phyloP scores from a whole-genome alignment of 2,888 invertebrate species.

The Axea sp. region DNA sequence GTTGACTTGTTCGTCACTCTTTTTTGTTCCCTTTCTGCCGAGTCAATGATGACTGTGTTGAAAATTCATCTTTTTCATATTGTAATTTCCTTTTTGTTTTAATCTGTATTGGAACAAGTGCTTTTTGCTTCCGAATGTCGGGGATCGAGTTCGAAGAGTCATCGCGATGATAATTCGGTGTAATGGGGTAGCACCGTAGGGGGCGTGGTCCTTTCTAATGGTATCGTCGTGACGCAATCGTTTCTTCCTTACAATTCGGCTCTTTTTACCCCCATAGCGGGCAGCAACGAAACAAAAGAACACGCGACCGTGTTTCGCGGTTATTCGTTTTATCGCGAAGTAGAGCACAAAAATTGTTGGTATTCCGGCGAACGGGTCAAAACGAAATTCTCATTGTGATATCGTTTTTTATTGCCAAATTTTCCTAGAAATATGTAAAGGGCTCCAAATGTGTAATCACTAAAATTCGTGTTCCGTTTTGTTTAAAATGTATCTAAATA shows the following conservation, averaged over 20 bases:
- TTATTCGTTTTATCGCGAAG: conserved; percentile 40
- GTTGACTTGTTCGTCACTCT: conserved; percentile 10
- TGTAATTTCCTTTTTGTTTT: conserved; percentile 37
- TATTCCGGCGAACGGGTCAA: neutral
- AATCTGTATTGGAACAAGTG: conserved; percentile 49
- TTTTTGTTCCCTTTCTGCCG: conserved; percentile 15
- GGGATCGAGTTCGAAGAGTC: conserved; percentile 60
- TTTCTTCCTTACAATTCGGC: conserved; percentile 68
- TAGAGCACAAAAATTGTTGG: conserved; percentile 32
- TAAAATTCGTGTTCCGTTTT: too few species aligned
- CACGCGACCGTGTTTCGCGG: conserved; percentile 66
- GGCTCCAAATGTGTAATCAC: too few species aligned
- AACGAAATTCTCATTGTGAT: neutral
- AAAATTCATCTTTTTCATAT: conserved; percentile 14
- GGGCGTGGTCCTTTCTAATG: conserved; percentile 75
- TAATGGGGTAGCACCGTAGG: conserved; percentile 75
- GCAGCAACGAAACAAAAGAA: conserved; percentile 67
- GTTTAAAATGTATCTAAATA: too few species aligned
- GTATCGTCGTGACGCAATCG: conserved; percentile 77
- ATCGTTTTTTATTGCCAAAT: too few species aligned
- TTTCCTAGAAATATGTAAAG: too few species aligned
- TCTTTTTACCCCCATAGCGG: conserved; percentile 59
- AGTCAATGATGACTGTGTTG: conserved; percentile 29
- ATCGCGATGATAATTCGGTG: conserved; percentile 74
- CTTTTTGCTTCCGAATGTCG: conserved; percentile 62